phyloP scores from a whole-genome alignment of 1,140 invertebrate species.

The Acromyrmex charruanus region DNA sequence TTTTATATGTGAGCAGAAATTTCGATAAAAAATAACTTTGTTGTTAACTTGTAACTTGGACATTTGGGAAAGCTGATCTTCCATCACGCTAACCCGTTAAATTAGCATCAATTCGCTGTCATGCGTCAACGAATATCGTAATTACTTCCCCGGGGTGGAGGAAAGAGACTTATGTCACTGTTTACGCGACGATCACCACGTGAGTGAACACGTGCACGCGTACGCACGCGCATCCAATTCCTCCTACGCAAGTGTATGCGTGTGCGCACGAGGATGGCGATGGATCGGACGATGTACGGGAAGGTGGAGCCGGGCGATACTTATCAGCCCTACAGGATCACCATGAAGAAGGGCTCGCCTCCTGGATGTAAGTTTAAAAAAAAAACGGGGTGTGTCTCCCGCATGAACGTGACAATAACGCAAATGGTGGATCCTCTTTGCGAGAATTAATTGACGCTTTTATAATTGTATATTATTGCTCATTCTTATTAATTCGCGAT shows the following conservation, averaged over 20 bases:
- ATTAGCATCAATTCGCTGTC: constrained; percentile 50
- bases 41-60: background rate
- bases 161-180: constrained; percentile 41
- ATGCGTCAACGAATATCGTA: constrained; percentile 45
- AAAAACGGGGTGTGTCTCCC: background rate
- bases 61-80: constrained; percentile 35
- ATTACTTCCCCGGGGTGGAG: background rate
- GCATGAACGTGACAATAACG: background rate
- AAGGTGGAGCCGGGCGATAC: constrained; percentile 91
- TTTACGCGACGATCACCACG: constrained; percentile 44
- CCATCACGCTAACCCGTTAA: constrained; percentile 24
- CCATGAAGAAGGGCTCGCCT: constrained; percentile 92
- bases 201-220: constrained; percentile 57
- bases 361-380: constrained; percentile 92
- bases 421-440: background rate
- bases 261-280: constrained; percentile 78
- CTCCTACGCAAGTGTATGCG: background rate
- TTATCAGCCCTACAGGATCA: constrained; percentile 93
- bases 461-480: background rate
- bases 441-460: background rate
- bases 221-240: constrained; percentile 41
- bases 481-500: background rate
- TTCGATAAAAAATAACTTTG: background rate
- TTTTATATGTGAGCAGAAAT: background rate
- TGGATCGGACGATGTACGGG: constrained; percentile 95